Evolutionary conservation across 2,797 vertebrate species (phyloP).

Genomic region (Ptychobarbus kaznakovi): DNA sequence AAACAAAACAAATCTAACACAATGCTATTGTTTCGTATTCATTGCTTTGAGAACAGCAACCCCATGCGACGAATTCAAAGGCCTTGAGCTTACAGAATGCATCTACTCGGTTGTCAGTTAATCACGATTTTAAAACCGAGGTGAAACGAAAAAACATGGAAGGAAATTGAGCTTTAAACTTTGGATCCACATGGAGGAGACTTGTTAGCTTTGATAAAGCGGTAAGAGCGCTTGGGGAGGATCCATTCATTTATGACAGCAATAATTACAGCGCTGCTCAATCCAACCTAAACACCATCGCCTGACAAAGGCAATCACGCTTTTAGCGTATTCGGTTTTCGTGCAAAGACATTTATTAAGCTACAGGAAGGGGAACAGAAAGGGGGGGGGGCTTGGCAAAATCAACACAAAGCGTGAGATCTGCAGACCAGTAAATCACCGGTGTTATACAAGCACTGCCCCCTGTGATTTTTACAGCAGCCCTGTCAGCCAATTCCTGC

Average conservation of each 20-base stretch:
- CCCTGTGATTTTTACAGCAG: constrained; percentile 75
- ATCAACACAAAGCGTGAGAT: constrained; percentile 79
- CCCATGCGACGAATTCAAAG: constrained; percentile 41
- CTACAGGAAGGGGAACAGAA: constrained; percentile 65
- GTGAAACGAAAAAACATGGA: constrained; percentile 27
- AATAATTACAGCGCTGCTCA: constrained; percentile 71
- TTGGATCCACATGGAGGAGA: constrained; percentile 24
- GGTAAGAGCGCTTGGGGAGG: constrained; percentile 67
- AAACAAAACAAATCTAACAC: neutral
- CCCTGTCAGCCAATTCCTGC: constrained; percentile 73
- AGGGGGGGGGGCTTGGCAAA: constrained; percentile 64
- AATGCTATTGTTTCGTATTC: constrained; percentile 1
- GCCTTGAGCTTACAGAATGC: constrained; percentile 23
- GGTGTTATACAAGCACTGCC: constrained; percentile 79
- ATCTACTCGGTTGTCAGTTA: constrained; percentile 12
- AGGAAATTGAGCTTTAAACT: constrained; percentile 35
- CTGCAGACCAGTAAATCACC: constrained; percentile 79
- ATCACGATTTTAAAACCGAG: constrained; percentile 42
- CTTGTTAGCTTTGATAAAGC: constrained; percentile 69
- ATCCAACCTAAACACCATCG: constrained; percentile 78
- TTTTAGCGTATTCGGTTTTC: constrained; percentile 72
- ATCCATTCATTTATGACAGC: constrained; percentile 77
- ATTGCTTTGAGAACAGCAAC: constrained; percentile 28
- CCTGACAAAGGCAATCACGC: constrained; percentile 77
- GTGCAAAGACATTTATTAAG: constrained; percentile 72